Percentiles rank a stretch among this genome's conserved stretches.
phyloP scores from a whole-genome alignment of 2,113 vertebrate genomes.

The Thamnophis sirtalis region DNA sequence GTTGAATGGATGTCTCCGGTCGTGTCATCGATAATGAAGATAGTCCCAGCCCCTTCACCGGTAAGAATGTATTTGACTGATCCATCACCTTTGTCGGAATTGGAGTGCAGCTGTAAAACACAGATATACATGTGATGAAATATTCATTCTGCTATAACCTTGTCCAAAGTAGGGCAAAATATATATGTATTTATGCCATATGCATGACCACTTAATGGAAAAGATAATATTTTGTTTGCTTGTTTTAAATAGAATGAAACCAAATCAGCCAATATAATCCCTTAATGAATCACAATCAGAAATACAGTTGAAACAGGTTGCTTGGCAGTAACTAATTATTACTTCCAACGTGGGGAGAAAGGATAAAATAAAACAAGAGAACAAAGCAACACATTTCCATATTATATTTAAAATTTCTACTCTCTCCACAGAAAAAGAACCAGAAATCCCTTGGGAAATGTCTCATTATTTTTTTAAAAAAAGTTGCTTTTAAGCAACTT shows the following conservation, averaged over 20 bases:
- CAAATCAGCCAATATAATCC: not conserved
- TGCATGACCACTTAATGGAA: not conserved
- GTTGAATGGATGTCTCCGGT: constrained; percentile 96
- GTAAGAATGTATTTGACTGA: constrained; percentile 95
- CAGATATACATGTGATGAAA: constrained; percentile 7
- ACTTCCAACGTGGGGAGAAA: not conserved
- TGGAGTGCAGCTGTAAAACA: constrained; percentile 89
- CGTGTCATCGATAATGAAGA: constrained; percentile 94
- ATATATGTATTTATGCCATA: not conserved
- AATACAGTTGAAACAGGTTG: not conserved
- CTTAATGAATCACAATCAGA: not conserved
- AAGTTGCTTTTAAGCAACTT: not conserved
- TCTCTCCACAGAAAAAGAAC: not conserved
- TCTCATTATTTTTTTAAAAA: too few species aligned
- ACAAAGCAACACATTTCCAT: too few species aligned
- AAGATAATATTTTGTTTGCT: not conserved
- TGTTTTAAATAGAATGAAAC: not conserved
- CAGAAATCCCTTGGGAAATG: not conserved
- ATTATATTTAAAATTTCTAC: not conserved
- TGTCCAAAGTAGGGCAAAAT: not conserved
- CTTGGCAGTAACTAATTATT: not conserved
- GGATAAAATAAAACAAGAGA: not conserved
- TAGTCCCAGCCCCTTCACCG: constrained; percentile 92
- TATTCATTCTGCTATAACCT: not conserved
- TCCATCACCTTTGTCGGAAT: constrained; percentile 97